These are phyloP conservation scores for Redunca redunca DNA, from an alignment of 2,113 vertebrate genomes.

Conservation along the genomic window DNA sequence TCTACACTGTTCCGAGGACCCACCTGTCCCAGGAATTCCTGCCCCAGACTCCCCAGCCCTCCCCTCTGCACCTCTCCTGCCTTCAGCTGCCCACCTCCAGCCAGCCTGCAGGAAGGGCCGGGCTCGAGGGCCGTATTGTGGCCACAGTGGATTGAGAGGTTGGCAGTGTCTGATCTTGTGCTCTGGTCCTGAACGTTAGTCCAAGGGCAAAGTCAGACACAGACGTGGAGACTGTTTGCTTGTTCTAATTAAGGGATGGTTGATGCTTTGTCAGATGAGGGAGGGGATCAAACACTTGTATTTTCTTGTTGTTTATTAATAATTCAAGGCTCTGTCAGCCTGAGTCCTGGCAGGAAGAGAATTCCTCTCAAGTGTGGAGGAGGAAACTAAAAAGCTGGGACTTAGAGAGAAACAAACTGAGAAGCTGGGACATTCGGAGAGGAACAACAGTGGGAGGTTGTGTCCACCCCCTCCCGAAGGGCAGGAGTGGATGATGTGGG, in stretches of 20 bases:
- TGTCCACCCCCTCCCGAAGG: not conserved
- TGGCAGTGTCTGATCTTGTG: not conserved
- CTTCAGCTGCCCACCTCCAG: not conserved
- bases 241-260: not conserved
- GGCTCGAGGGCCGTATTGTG: not conserved
- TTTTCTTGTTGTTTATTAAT: not conserved
- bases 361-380: not conserved
- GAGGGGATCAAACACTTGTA: not conserved
- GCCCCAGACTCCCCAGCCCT: not conserved
- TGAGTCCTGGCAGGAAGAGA: not conserved
- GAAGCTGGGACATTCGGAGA: not conserved
- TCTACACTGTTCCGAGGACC: not conserved
- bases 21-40: not conserved
- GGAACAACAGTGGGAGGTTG: not conserved
- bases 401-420: not conserved
- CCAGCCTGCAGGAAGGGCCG: not conserved
- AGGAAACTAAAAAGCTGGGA: not conserved
- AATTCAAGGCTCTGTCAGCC: not conserved
- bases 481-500: not conserved
- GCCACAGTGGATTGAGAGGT: fast-evolving
- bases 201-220: not conserved
- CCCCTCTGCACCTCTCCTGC: not conserved
- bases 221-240: not conserved
- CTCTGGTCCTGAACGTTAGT: fast-evolving
- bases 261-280: not conserved